Conservation (phyloP, 2,797 vertebrate species). For the Rhabdomys pumilio region DNA sequence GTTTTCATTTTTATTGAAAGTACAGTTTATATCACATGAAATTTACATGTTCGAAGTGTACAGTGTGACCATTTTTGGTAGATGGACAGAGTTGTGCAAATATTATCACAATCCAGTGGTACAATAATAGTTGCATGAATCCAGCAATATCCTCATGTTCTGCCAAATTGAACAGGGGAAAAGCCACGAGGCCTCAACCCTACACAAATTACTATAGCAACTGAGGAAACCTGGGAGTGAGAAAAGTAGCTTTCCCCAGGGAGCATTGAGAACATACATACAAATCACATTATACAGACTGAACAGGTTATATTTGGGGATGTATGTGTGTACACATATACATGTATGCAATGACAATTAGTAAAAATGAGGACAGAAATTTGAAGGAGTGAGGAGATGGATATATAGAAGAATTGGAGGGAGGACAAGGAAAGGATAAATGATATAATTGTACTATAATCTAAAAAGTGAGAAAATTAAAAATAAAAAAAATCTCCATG, state of each 20-base stretch:
- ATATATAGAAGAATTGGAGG: not conserved
- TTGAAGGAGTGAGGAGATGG: not conserved
- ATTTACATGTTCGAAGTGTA: constrained; percentile 35
- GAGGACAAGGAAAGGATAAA: not conserved
- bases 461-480: not conserved
- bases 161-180: not conserved
- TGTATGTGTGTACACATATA: not conserved
- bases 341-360: not conserved
- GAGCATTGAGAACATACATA: not conserved
- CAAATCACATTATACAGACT: not conserved
- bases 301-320: not conserved
- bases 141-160: not conserved
- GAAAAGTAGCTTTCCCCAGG: not conserved
- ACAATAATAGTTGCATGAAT: not conserved
- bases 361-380: not conserved
- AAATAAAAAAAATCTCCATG: not conserved
- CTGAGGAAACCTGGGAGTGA: too few species aligned
- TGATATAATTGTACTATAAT: not conserved
- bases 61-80: constrained; percentile 32
- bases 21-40: constrained; percentile 1
- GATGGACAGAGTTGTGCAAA: constrained; percentile 38
- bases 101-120: constrained; percentile 2
- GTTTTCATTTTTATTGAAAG: not conserved
- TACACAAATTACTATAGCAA: not conserved
- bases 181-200: not conserved